phyloP scores from a whole-genome alignment of 2,113 vertebrate species.

The Terrapene triunguis region DNA sequence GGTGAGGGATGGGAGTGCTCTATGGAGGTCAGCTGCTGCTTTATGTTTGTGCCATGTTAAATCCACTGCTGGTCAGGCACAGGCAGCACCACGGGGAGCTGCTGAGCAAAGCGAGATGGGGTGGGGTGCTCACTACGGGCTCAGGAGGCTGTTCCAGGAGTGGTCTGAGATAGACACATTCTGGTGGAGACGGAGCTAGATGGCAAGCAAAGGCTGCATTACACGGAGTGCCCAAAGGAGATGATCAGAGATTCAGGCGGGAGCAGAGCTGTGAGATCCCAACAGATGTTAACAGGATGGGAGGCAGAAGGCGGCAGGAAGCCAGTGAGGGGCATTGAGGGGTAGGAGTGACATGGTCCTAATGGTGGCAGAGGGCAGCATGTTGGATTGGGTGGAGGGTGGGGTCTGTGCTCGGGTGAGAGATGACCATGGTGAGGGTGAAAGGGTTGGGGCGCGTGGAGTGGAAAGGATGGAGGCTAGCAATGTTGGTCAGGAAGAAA shows the following conservation, averaged over 20 bases:
- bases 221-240: neutral
- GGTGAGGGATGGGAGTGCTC: neutral
- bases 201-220: conserved; percentile 51
- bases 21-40: neutral
- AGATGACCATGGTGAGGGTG: neutral
- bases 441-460: neutral
- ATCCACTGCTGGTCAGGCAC: neutral
- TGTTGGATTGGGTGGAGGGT: neutral
- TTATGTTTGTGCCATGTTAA: neutral
- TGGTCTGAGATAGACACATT: conserved; percentile 55
- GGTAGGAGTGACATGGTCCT: neutral
- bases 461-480: neutral
- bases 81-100: neutral
- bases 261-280: neutral
- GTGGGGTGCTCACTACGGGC: neutral
- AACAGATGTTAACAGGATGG: neutral
- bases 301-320: neutral
- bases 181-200: conserved; percentile 48
- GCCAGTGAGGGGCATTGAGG: too few species aligned
- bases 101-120: neutral
- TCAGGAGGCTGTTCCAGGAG: conserved; percentile 3
- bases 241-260: neutral
- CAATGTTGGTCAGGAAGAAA: rapidly evolving
- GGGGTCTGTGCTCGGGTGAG: neutral
- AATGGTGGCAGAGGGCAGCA: neutral